phyloP scores from a whole-genome alignment of 2,113 vertebrate genomes.

The Macquaria australasica region DNA sequence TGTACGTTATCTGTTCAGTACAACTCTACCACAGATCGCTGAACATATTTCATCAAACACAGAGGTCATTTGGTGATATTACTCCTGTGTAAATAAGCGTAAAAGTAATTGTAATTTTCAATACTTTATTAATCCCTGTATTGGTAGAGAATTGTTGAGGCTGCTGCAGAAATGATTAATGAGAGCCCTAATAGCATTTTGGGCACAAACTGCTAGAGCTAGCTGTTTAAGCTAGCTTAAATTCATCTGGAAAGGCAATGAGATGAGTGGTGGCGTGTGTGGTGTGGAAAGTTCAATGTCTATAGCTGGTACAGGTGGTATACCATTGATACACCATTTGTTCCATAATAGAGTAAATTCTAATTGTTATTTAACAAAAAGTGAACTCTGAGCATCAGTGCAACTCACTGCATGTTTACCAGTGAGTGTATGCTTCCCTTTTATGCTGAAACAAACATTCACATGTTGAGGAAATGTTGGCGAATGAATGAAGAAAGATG shows the following conservation, averaged over 20 bases:
- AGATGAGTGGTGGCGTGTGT: neutral
- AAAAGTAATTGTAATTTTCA: neutral
- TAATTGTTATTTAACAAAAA: neutral
- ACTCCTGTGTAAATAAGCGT: neutral
- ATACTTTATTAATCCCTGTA: neutral
- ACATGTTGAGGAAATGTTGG: neutral
- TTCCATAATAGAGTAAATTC: neutral
- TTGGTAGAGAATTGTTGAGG: neutral
- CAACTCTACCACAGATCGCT: neutral
- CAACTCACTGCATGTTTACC: neutral
- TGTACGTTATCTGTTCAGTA: neutral
- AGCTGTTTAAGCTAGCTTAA: neutral
- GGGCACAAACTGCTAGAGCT: neutral
- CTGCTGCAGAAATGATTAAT: slow-evolving; percentile 4
- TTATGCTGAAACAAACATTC: neutral
- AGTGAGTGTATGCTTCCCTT: neutral
- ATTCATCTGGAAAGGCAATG: neutral
- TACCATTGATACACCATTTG: neutral
- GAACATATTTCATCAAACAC: neutral
- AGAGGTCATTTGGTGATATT: neutral
- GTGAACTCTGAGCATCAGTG: too few relatives aligned
- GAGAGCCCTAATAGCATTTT: neutral
- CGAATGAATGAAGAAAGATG: neutral
- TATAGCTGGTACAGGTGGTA: neutral
- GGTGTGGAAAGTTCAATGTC: neutral